phyloP scores from a whole-genome alignment of 2,888 invertebrate species.

The Choreutis nemorana region DNA sequence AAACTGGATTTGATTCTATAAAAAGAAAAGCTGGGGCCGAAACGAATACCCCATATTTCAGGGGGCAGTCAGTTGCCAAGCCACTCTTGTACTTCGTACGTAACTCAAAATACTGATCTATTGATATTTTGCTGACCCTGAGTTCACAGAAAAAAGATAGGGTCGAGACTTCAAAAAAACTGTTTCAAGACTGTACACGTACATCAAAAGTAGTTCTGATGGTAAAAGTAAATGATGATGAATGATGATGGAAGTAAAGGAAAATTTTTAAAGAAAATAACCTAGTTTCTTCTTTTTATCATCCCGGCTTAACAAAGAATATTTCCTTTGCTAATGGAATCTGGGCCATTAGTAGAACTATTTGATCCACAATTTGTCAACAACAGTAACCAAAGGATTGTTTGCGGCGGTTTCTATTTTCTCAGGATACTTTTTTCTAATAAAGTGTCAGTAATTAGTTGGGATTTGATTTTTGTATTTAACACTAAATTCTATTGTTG shows the following conservation, averaged over 20 bases:
- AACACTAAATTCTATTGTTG: conserved; percentile 6
- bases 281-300: not conserved
- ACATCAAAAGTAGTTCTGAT: too few species aligned
- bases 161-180: not conserved
- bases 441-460: too few species aligned
- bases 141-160: not conserved
- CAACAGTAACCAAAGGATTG: not conserved
- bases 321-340: not conserved
- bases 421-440: too few species aligned
- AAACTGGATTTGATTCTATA: too few species aligned
- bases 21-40: too few species aligned
- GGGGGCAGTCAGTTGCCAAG: not conserved
- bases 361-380: not conserved
- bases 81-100: not conserved
- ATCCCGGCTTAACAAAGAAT: not conserved
- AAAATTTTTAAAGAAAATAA: not conserved
- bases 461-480: conserved; percentile 6
- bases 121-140: not conserved
- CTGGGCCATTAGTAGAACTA: not conserved
- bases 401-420: not conserved
- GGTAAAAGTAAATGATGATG: too few species aligned
- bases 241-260: not conserved
- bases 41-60: not conserved
- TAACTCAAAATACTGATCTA: not conserved
- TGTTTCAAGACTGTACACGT: too few species aligned